phyloP scores from a whole-genome alignment of 2,797 vertebrate genomes.

The Pteronotus mesoamericanus region DNA sequence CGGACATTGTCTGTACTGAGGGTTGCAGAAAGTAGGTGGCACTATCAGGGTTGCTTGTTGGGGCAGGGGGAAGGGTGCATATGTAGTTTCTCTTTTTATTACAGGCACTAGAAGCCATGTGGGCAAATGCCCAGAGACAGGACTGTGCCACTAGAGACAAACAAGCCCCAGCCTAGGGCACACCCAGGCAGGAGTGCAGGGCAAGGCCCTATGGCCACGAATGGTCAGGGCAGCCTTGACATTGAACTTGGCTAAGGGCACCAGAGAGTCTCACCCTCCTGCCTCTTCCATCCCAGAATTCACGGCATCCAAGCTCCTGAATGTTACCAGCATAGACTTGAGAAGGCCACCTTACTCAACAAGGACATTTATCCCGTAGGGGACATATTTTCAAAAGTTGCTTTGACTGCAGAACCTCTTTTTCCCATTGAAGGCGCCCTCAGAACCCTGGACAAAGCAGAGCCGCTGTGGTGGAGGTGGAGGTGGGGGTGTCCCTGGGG shows the following conservation, averaged over 20 bases:
- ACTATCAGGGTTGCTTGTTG: background rate
- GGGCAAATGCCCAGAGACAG: background rate
- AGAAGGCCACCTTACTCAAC: slow-evolving; percentile 5
- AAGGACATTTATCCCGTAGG: slow-evolving; percentile 53
- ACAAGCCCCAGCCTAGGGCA: background rate
- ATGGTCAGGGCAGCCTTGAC: background rate
- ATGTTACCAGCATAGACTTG: background rate
- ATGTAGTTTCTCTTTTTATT: background rate
- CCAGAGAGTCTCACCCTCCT: background rate
- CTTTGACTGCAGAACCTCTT: slow-evolving; percentile 26
- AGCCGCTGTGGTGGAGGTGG: background rate
- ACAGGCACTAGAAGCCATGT: background rate
- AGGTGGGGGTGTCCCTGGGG: accelerated
- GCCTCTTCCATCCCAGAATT: background rate
- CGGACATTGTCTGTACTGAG: background rate
- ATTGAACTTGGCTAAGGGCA: background rate
- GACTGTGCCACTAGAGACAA: background rate
- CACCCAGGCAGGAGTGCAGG: background rate
- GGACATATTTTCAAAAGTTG: slow-evolving; percentile 41
- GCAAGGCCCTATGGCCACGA: background rate
- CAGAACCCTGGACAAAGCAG: slow-evolving; percentile 1
- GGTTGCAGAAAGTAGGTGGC: background rate
- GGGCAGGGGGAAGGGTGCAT: background rate
- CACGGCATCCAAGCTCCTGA: background rate
- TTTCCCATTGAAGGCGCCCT: background rate